A percentile compares a stretch with the other conserved stretches of the same genome.
phyloP scores from a whole-genome alignment of 1,140 invertebrate species.

The Listronotus oregonensis region DNA sequence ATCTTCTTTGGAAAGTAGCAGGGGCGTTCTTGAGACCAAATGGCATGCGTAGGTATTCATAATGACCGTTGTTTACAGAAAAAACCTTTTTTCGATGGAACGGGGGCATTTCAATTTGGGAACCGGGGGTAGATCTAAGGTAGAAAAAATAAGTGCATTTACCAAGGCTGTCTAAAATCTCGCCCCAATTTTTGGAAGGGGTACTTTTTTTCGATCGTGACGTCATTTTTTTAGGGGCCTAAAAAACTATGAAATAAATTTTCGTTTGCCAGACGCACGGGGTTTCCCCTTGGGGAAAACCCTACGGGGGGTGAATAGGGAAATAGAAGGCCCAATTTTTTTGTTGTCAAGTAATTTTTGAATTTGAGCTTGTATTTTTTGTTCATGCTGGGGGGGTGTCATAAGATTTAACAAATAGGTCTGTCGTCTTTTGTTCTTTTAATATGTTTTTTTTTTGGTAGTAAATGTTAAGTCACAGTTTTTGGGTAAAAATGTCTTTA shows the following conservation, averaged over 20 bases:
- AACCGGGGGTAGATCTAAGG: constrained; percentile 60
- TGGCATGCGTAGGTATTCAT: constrained; percentile 55
- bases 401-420: constrained; percentile 35
- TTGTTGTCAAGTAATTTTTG: constrained; percentile 42
- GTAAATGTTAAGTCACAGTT: constrained; percentile 15
- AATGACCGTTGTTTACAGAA: constrained; percentile 48
- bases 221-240: constrained; percentile 55
- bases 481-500: constrained; percentile 14
- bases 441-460: constrained; percentile 14
- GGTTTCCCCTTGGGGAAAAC: constrained; percentile 53
- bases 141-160: constrained; percentile 57
- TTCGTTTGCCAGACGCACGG: constrained; percentile 47
- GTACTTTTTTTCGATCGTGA: constrained; percentile 59
- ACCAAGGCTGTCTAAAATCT: no score
- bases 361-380: constrained; percentile 50
- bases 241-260: constrained; percentile 55
- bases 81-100: constrained; percentile 58
- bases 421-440: constrained; percentile 11
- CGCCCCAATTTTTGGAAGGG: constrained; percentile 61
- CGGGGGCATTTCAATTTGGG: constrained; percentile 57
- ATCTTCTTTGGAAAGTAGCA: constrained; percentile 57
- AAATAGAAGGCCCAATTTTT: constrained; percentile 48
- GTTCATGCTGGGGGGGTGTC: constrained; percentile 34
- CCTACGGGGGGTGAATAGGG: constrained; percentile 47
- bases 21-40: constrained; percentile 56